Base-by-base conservation (phyloP, 1,140 invertebrate genomes). In the Hyposmocoma kahamanoa region DNA sequence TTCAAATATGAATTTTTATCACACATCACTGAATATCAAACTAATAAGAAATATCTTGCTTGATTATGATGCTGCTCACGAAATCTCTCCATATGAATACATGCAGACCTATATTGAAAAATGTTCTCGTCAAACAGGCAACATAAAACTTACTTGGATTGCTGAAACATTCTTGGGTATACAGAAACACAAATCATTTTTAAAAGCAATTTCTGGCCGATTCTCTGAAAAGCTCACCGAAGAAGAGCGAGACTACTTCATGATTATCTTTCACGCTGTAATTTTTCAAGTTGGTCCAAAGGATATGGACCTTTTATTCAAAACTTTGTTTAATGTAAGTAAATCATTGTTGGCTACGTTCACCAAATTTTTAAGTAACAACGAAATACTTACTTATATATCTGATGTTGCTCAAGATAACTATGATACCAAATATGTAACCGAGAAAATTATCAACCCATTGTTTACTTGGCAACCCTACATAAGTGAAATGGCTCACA, bases 371-470 rank as follows among this genome's bases (percentile, higher is more conserved):
- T 68, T 87, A 8, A 67, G 67, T 21, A 79, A 71, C 30, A 65
- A 74, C 47, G 71, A 79, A 59, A 54, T 74, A 41, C 51, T 85
- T 13, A 53, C 59, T 34, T 63, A 56, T 34, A 72, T 84, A 45
- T 70, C 72, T 5, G 63, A 79, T 44, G 42, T 78, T 53, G 82
- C 75, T 22, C 65, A 77, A 55, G n/a, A 20, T 24, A 42, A 59
- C 52, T 87, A 84, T 52, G 88, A 88, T 48, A 79, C 78, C 30
- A 76, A 69, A 41, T 89, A 81, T 58, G 68, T 88, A 19, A 67
- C 85, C n/a, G 67, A 86, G 34, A 79, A 83, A 44, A 84, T 89
- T 28, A 69, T 87, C 21, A 47, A 53, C 22, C 84, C 87, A 13
- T 53, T 89, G 30, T 67, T 85, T 50, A 41, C 44, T 22, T 84